These are phyloP conservation scores for Pilophorus perplexus DNA, from an alignment of 2,888 invertebrate species.

Conservation along the genomic window DNA sequence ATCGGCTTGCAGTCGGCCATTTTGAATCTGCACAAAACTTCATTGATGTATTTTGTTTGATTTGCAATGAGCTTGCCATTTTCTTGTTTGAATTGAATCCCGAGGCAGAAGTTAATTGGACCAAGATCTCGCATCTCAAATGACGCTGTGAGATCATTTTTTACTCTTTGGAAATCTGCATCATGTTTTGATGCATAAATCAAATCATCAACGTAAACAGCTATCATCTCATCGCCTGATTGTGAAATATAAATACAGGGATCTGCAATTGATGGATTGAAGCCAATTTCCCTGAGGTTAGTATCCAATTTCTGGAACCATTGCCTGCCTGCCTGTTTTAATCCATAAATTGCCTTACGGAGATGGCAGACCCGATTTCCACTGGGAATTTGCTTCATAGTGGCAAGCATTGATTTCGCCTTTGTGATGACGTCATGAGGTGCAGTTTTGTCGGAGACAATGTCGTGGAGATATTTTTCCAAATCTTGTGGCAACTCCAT, in stretches of 20 bases:
- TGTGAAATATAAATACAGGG: conserved; percentile 7
- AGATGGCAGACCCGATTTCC: conserved; percentile 39
- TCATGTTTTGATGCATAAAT: conserved; percentile 7
- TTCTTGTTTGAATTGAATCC: conserved; percentile 28
- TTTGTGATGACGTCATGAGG: not conserved
- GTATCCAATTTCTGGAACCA: conserved; percentile 42
- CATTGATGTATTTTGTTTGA: conserved; percentile 20
- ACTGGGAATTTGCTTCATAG: conserved; percentile 2
- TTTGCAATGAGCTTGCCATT: not conserved
- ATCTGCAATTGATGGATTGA: conserved; percentile 16
- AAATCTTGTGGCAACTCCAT: conserved; percentile 40
- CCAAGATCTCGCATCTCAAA: conserved; percentile 24
- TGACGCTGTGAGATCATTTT: not conserved
- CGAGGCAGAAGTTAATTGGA: conserved; percentile 16
- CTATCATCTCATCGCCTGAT: conserved; percentile 1
- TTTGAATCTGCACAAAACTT: conserved; percentile 1
- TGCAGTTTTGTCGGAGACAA: conserved; percentile 14
- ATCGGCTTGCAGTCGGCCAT: conserved; percentile 27
- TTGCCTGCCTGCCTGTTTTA: conserved; percentile 26
- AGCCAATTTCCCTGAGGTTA: not conserved
- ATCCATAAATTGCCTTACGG: conserved; percentile 40
- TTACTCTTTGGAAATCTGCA: conserved; percentile 1
- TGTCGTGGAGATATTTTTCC: not conserved
- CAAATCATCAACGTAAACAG: conserved; percentile 27
- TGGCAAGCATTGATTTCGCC: conserved; percentile 13